Evolutionary conservation across 35 echinoderm and acorn worm species (phyloP).

Genomic region (Apostichopus japonicus): DNA sequence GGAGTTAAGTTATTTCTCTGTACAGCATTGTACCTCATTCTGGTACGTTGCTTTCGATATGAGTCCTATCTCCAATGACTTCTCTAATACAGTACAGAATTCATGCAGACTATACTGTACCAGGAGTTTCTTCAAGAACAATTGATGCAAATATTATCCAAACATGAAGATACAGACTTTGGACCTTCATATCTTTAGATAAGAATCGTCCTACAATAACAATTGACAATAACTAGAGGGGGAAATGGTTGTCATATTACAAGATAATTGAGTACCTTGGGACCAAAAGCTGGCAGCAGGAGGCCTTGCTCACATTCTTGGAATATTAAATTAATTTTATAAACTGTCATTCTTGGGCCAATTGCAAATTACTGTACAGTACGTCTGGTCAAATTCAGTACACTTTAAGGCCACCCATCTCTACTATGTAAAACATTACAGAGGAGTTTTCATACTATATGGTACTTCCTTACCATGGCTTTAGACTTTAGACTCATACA

Average conservation of each 20-base stretch:
- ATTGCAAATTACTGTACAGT: background rate
- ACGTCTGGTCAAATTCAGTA: background rate
- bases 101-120: too few relatives aligned
- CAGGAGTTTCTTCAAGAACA: background rate
- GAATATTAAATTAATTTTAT: background rate
- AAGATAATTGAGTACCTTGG: slow-evolving; percentile 1
- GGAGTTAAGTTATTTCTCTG: too few relatives aligned
- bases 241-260: background rate
- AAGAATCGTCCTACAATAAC: background rate
- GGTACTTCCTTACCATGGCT: too few relatives aligned
- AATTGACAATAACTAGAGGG: background rate
- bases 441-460: too few relatives aligned
- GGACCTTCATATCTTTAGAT: background rate
- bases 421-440: too few relatives aligned
- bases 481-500: too few relatives aligned
- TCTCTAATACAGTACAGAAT: too few relatives aligned
- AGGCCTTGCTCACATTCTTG: background rate
- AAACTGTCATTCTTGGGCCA: background rate
- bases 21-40: too few relatives aligned
- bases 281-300: background rate
- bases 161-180: background rate
- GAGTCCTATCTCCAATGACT: too few relatives aligned
- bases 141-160: background rate
- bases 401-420: background rate
- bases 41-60: too few relatives aligned